phyloP scores from a whole-genome alignment of 2,797 vertebrate genomes.

The Anguilla pacifica region DNA sequence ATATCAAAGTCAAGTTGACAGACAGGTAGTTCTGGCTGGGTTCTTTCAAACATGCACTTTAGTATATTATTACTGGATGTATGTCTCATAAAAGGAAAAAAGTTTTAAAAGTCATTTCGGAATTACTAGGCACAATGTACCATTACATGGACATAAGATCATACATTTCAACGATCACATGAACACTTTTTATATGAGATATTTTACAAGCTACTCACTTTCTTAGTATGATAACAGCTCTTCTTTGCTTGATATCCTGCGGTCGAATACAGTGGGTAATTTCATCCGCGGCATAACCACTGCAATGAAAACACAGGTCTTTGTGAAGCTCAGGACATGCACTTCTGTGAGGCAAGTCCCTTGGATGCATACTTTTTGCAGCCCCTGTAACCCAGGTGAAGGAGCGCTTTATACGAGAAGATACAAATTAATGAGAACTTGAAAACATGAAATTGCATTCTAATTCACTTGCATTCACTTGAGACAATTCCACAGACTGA shows the following conservation, averaged over 20 bases:
- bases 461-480: neutral
- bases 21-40: too few relatives aligned
- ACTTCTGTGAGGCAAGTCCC: neutral
- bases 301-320: constrained; percentile 57
- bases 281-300: constrained; percentile 96
- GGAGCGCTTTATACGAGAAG: neutral
- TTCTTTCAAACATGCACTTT: neutral
- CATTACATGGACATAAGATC: too few relatives aligned
- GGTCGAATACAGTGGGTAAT: constrained; percentile 98
- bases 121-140: neutral
- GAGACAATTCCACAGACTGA: neutral
- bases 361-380: neutral
- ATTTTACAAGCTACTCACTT: constrained; percentile 79
- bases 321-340: neutral
- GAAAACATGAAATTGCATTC: neutral
- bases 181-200: neutral
- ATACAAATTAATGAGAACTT: neutral
- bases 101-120: neutral
- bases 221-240: constrained; percentile 96
- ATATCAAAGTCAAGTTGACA: too few relatives aligned
- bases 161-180: too few relatives aligned
- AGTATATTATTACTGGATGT: neutral
- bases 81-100: neutral
- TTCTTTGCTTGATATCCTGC: constrained; percentile 95
- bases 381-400: neutral